Base-by-base conservation (phyloP, 1,140 invertebrate species). In the Campoletis sonorensis region DNA sequence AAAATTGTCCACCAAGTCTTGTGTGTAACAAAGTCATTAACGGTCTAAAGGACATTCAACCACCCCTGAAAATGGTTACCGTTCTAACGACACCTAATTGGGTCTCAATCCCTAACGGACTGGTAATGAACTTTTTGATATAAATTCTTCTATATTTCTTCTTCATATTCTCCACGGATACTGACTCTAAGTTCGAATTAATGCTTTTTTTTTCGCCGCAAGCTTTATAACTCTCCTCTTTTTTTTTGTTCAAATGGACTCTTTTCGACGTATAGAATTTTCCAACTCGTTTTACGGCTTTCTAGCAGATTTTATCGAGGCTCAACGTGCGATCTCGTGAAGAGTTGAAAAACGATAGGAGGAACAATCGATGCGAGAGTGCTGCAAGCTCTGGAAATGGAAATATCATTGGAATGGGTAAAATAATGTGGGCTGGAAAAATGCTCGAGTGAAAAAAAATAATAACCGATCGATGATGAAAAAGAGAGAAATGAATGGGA, bases 321-420 rank as follows among this genome's bases (percentile, higher is more conserved):
- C 16, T 23, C 21, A 58, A 58, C 21, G 54, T 1, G 11, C 54
- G 54, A 18, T 2, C 18, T n/a, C 16, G 61, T 27, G 61, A 27
- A 27, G 23, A 11, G 10, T 26, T 67, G 10, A 23, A 67, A 27
- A 21, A n/a, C 26, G 49, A 33, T 33, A 33, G 7, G 3, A 30
- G 21, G 49, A 49, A 58, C 21, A 75, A 58, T 75, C 72, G 72
- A 75, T 75, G 23, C 0, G 26, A 27, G 37, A 75, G 26, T n/a
- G 40, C 72, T 11, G 23, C 72, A 16, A 75, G 72, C 72, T 11
- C 58, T 75, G 49, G 72, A 75, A 75, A 75, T 75, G 72, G 72
- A 75, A 75, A 75, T 58, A 27, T 27, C 23, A 30, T 67, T 33
- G 26, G 26, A 40, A 18, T 75, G 71, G 40, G 40, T 45, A 75